Percentiles rank a stretch among this genome's conserved stretches.
These are phyloP conservation scores for Macrophya annulata DNA, from an alignment of 2,888 invertebrate genomes.

Conservation along the genomic window DNA sequence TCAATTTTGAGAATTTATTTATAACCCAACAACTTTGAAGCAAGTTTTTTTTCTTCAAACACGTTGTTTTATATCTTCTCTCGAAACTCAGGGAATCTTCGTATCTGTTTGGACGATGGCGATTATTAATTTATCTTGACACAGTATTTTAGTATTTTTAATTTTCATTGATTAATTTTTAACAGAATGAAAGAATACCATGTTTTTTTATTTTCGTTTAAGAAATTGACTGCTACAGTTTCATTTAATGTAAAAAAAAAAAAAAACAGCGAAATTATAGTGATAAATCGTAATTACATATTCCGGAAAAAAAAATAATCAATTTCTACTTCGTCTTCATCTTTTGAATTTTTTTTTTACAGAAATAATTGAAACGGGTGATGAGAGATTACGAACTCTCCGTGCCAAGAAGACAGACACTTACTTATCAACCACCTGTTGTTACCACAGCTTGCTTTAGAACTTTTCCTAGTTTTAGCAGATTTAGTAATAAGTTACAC, in stretches of 20 bases:
- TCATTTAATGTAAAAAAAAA: not conserved
- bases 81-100: not conserved
- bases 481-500: slow-evolving; percentile 4
- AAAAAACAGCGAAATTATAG: not conserved
- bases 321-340: not conserved
- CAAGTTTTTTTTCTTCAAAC: not conserved
- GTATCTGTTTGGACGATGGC: slow-evolving; percentile 9
- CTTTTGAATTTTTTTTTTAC: not conserved
- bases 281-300: too few relatives aligned
- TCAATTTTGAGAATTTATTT: slow-evolving; percentile 19
- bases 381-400: slow-evolving; percentile 34
- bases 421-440: slow-evolving; percentile 76
- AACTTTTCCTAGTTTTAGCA: slow-evolving; percentile 23
- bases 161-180: too few relatives aligned
- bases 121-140: not conserved
- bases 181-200: too few relatives aligned
- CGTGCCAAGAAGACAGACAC: slow-evolving; percentile 59
- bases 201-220: too few relatives aligned
- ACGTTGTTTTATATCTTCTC: not conserved
- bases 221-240: not conserved
- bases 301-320: not conserved
- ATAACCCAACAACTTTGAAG: not conserved
- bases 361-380: slow-evolving; percentile 4
- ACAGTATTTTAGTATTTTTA: too few relatives aligned
- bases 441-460: slow-evolving; percentile 64